A percentile compares a stretch with the other conserved stretches of the same genome.
phyloP scores from a whole-genome alignment of 2,797 vertebrate species.

The Gymnothorax reevesii region DNA sequence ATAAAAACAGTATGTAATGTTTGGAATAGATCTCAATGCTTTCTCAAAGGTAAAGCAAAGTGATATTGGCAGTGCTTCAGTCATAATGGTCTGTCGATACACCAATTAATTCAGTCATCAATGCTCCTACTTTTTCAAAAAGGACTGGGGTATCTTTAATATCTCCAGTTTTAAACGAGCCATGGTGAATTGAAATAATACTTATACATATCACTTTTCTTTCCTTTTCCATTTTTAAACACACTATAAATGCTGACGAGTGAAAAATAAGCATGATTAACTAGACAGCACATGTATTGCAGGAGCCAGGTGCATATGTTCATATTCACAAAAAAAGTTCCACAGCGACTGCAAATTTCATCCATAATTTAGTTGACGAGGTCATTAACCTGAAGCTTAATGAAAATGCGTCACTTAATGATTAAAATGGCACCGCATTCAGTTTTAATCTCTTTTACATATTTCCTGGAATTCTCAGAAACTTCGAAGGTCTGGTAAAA shows the following conservation, averaged over 20 bases:
- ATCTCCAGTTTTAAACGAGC: background rate
- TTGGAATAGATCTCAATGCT: background rate
- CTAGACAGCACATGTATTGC: background rate
- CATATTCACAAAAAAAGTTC: background rate
- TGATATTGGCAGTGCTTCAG: background rate
- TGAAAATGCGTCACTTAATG: background rate
- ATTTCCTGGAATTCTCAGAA: background rate
- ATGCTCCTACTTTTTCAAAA: background rate
- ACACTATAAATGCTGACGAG: background rate
- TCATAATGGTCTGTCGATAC: background rate
- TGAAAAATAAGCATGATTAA: conserved; percentile 3
- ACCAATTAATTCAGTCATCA: background rate
- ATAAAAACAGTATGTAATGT: background rate
- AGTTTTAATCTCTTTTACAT: background rate
- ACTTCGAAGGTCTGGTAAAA: background rate
- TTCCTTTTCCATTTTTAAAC: background rate
- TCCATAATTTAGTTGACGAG: background rate
- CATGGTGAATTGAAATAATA: background rate
- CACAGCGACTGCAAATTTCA: background rate
- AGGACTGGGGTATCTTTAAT: background rate
- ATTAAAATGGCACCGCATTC: background rate
- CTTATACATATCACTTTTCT: background rate
- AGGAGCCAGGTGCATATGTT: background rate
- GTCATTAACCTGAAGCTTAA: conserved; percentile 3
- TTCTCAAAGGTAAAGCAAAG: background rate